Evolutionary conservation across 2,797 vertebrate genomes (phyloP).

Genomic region (Anas flavirostris): DNA sequence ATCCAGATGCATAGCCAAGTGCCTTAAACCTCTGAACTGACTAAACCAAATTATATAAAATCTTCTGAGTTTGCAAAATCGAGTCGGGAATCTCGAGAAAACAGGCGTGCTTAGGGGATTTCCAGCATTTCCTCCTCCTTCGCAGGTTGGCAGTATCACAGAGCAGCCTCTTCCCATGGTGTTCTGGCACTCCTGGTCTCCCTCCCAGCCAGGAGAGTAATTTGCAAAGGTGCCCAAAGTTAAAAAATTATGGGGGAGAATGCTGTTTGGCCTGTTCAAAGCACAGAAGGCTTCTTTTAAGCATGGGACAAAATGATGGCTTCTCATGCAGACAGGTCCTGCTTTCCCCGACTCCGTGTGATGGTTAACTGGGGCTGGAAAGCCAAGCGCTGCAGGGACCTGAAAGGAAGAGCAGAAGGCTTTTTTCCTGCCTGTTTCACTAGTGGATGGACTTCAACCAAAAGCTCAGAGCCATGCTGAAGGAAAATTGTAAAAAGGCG

Average conservation of each 20-base stretch:
- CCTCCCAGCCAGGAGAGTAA: constrained; percentile 29
- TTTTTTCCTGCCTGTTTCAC: neutral
- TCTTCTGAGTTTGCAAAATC: constrained; percentile 57
- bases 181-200: constrained; percentile 30
- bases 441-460: neutral
- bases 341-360: neutral
- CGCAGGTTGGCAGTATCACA: constrained; percentile 52
- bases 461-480: neutral
- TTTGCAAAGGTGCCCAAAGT: constrained; percentile 51
- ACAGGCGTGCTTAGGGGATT: constrained; percentile 59
- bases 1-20: constrained; percentile 52
- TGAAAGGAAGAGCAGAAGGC: neutral
- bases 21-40: constrained; percentile 54
- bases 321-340: neutral
- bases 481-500: neutral
- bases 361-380: neutral
- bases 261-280: neutral
- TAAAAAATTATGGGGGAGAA: neutral
- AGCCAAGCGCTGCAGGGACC: neutral
- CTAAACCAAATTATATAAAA: constrained; percentile 52
- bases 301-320: neutral
- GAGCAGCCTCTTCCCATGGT: constrained; percentile 44
- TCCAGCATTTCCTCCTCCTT: constrained; percentile 56
- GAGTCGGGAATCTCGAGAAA: constrained; percentile 39
- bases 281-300: neutral